Evolutionary conservation across 2,797 vertebrate species (phyloP).

Genomic region (Antrozous pallidus): DNA sequence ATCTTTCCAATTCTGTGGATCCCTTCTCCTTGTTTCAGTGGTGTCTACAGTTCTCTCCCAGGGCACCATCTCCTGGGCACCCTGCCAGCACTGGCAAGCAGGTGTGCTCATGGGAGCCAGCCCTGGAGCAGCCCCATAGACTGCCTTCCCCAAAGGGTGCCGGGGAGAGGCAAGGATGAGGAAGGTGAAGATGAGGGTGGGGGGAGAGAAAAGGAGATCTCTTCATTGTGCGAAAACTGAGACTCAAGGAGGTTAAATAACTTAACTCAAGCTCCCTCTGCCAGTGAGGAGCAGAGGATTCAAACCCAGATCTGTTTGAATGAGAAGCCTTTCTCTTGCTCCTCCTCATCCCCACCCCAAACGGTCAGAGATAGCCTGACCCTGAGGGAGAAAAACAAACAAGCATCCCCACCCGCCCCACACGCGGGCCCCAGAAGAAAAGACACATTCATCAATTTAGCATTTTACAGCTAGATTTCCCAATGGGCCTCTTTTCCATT

Average conservation of each 20-base stretch:
- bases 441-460: not conserved
- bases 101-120: not conserved
- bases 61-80: not conserved
- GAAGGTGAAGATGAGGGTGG: rapidly evolving
- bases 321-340: not conserved
- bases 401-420: not conserved
- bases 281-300: not conserved
- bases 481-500: not conserved
- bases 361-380: not conserved
- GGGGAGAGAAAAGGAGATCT: not conserved
- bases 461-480: not conserved
- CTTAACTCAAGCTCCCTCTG: not conserved
- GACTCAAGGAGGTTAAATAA: not conserved
- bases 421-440: not conserved
- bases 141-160: not conserved
- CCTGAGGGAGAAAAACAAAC: not conserved
- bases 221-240: not conserved
- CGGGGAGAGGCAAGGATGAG: rapidly evolving
- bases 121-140: not conserved
- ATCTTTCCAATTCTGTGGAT: not conserved
- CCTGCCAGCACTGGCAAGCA: not conserved
- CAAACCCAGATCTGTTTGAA: not conserved
- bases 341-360: not conserved
- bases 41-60: not conserved
- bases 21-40: not conserved